phyloP scores from a whole-genome alignment of 2,797 vertebrate genomes.

The Hyperoplus immaculatus region DNA sequence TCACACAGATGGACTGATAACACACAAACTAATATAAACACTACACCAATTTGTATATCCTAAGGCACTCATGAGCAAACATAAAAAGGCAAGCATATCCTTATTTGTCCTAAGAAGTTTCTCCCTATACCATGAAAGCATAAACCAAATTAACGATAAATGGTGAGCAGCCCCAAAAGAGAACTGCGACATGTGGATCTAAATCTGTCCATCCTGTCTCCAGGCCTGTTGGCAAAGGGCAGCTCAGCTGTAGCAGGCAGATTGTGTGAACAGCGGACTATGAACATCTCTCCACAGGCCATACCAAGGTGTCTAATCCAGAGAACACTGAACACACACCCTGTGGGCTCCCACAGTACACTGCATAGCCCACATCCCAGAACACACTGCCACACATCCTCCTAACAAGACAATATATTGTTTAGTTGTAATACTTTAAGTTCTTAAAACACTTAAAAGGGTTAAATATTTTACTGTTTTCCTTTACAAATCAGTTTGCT shows the following conservation, averaged over 20 bases:
- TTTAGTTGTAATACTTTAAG: slow-evolving; percentile 7
- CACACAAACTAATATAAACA: slow-evolving; percentile 21
- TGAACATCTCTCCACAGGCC: slow-evolving; percentile 85
- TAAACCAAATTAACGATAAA: slow-evolving; percentile 29
- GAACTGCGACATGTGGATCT: slow-evolving; percentile 74
- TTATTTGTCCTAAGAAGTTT: slow-evolving; percentile 1
- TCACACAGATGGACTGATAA: slow-evolving; percentile 39
- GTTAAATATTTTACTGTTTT: neutral
- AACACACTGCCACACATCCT: slow-evolving; percentile 43
- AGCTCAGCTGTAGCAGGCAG: slow-evolving; percentile 83
- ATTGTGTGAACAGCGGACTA: slow-evolving; percentile 83
- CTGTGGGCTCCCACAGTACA: slow-evolving; percentile 75
- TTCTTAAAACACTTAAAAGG: neutral
- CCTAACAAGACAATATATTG: slow-evolving; percentile 26
- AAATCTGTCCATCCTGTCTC: slow-evolving; percentile 80
- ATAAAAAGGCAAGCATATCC: neutral
- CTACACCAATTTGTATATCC: neutral
- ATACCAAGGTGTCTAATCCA: slow-evolving; percentile 86
- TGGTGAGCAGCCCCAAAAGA: slow-evolving; percentile 42
- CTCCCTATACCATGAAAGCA: slow-evolving; percentile 1
- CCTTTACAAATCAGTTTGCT: neutral
- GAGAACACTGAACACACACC: slow-evolving; percentile 84
- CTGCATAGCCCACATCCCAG: slow-evolving; percentile 56
- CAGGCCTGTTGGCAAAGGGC: slow-evolving; percentile 83
- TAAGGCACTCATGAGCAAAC: slow-evolving; percentile 13